A percentile compares a stretch with the other conserved stretches of the same genome.
Evolutionary conservation across 2,888 invertebrate species (phyloP).

Genomic region (Druceiella hillmani): DNA sequence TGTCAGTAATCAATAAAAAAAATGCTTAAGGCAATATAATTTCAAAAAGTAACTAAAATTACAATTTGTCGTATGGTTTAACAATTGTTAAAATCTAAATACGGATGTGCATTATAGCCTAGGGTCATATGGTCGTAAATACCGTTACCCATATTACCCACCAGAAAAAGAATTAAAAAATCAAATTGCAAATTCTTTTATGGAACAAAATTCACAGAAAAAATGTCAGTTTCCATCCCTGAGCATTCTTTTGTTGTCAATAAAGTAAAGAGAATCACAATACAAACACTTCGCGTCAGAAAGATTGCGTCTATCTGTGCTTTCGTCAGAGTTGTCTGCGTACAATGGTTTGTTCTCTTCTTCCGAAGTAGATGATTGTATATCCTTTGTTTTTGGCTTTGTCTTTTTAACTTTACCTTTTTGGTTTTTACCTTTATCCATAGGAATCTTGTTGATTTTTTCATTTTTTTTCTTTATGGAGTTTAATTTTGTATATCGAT

Average conservation of each 20-base stretch:
- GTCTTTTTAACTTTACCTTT: slow-evolving; percentile 1
- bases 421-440: not conserved
- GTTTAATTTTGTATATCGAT: not conserved
- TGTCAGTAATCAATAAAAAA: too few relatives aligned
- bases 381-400: not conserved
- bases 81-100: too few relatives aligned
- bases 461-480: not conserved
- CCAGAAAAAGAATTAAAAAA: not conserved
- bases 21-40: too few relatives aligned
- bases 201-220: not conserved
- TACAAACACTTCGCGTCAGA: not conserved
- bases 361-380: not conserved
- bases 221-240: not conserved
- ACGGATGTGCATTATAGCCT: too few relatives aligned
- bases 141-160: not conserved
- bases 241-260: not conserved
- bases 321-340: not conserved
- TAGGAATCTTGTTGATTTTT: not conserved
- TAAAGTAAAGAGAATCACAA: not conserved
- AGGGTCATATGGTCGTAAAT: too few relatives aligned
- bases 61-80: too few relatives aligned
- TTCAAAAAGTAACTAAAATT: too few relatives aligned
- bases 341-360: not conserved
- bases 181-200: not conserved
- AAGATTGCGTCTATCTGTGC: not conserved